Conservation (phyloP, 2,113 vertebrate species). For the Anarhynchus alexandrinus region DNA sequence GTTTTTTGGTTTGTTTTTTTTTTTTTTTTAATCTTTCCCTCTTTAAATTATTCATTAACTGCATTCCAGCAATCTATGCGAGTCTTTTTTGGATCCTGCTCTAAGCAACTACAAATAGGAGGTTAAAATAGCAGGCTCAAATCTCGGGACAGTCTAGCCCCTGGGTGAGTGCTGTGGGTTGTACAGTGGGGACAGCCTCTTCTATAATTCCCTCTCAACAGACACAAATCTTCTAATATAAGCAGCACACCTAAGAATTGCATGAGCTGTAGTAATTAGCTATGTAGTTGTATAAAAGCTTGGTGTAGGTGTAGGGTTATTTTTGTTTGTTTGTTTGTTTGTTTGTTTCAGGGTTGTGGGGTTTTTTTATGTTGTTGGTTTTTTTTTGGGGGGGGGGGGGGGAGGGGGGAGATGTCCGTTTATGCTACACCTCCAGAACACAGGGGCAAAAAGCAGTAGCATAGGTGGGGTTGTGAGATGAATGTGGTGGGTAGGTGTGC, state of each 20-base stretch:
- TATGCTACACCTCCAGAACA: neutral
- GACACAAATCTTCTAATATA: neutral
- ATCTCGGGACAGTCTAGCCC: accelerated
- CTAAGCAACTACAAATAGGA: neutral
- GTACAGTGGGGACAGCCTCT: neutral
- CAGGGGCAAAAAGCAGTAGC: neutral
- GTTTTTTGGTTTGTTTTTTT: neutral
- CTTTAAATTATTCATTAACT: neutral
- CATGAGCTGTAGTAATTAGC: neutral
- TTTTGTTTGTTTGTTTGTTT: accelerated
- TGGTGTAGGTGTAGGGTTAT: neutral
- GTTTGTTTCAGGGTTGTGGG: neutral
- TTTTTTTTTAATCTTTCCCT: neutral
- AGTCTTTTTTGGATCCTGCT: neutral
- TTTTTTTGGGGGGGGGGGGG: neutral
- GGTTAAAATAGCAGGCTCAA: neutral
- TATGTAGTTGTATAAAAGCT: neutral
- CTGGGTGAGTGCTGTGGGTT: neutral
- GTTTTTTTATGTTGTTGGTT: neutral
- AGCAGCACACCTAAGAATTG: neutral
- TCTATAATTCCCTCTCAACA: neutral
- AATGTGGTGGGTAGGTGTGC: neutral
- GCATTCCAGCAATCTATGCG: neutral
- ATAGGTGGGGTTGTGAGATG: neutral
- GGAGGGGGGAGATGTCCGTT: neutral